Evolutionary conservation across 2,888 invertebrate genomes (phyloP), one percentile per base, ranked within the genome.

Genomic region (Siphonodentalium dalli): DNA sequence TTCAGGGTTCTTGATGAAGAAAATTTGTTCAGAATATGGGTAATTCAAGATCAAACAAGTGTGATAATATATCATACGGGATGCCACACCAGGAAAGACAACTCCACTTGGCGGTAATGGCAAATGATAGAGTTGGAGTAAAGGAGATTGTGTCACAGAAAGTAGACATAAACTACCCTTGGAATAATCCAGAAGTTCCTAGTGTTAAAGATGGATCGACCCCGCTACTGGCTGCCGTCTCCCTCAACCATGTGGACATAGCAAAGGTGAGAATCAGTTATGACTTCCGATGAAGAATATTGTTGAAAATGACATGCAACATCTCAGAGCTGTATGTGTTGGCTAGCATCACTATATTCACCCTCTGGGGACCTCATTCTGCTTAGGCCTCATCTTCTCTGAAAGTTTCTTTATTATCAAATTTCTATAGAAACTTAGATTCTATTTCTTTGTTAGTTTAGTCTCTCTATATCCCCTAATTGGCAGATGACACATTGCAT

Each of bases 151-250:
- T 80, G 21, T 58, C 67, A 6, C 67, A 73, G 26, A 79, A 80
- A 9, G 79, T 79, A 13, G 78, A 82, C 57, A 72, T 82, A 13
- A 80, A 82, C 66, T 79, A 79, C 63, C 81, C 82, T 1, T 82
- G 82, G 81, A 74, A 74, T 49, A 82, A 82, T 54, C 75, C 79
- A 7, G 72, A 77, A 27, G 76, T 79, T 9, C 82, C 82, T n/a
- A 80, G 80, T 66, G 75, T 82, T 18, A 82, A 82, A 59, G 82
- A 82, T 61, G 82, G 82, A 38, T 79, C 77, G 23, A 82, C 82
- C 6, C 82, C 82, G 3, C 67, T 82, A n/a, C 71, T 81, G 49
- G 80, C 81, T 58, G 82, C 82, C 18, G 82, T 82, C 8, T 82
- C 82, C 0, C 71, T 82, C 21, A 82, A 82, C 63, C 81, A 82